Evolutionary conservation across 2,797 vertebrate genomes (phyloP).

Genomic region (Pteronotus mesoamericanus): DNA sequence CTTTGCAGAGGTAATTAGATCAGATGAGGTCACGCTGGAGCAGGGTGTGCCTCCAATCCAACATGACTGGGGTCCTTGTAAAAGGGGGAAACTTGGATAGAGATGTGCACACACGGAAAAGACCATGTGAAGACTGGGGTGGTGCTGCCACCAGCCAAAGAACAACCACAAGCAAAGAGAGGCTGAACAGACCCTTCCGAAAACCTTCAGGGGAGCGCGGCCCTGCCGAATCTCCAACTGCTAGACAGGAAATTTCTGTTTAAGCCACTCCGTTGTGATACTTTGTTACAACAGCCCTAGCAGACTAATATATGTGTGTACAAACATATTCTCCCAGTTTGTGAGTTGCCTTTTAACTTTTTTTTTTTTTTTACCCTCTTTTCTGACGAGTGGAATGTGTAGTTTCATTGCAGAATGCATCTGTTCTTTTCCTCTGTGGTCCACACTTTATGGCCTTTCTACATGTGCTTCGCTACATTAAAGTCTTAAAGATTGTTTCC

Average conservation of each 20-base stretch:
- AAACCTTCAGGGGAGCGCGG: background rate
- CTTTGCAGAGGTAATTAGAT: background rate
- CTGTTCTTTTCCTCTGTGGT: background rate
- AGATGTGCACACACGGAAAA: background rate
- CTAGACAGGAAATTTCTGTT: background rate
- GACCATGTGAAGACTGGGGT: background rate
- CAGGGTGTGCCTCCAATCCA: background rate
- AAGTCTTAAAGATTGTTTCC: background rate
- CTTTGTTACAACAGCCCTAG: background rate
- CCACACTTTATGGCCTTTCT: background rate
- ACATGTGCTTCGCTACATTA: background rate
- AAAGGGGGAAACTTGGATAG: background rate
- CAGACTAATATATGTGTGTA: rapidly evolving
- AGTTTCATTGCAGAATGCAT: background rate
- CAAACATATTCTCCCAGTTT: background rate
- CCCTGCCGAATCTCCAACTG: background rate
- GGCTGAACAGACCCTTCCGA: background rate
- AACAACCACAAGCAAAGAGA: background rate
- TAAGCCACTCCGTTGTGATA: background rate
- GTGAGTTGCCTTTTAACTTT: background rate
- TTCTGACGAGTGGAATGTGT: background rate
- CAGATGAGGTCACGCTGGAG: background rate
- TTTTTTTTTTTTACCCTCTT: background rate
- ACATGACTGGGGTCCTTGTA: background rate
- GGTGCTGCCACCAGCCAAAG: no score